These are phyloP conservation scores for Sebastes matsubarae DNA, from an alignment of 2,797 vertebrate species.

Conservation along the genomic window DNA sequence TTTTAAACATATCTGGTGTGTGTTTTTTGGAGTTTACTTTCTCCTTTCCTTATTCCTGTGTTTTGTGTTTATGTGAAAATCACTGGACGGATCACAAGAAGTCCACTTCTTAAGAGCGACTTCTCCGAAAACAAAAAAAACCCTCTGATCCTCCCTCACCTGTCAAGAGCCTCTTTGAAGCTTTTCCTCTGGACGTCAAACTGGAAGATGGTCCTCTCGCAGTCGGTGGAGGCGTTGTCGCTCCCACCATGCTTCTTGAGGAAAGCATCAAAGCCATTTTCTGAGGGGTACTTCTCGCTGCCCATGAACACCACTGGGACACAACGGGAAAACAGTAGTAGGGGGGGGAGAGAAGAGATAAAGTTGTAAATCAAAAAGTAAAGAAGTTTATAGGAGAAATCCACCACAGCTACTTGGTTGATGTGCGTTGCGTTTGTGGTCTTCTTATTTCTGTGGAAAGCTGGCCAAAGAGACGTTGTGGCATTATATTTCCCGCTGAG, in stretches of 20 bases:
- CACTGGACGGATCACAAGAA: constrained; percentile 11
- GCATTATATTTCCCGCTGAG: constrained; percentile 16
- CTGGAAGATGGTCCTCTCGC: constrained; percentile 94
- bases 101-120: constrained; percentile 12
- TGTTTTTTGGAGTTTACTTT: background rate
- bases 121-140: constrained; percentile 6
- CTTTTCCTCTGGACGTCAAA: constrained; percentile 95
- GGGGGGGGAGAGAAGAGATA: background rate
- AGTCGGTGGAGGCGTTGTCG: constrained; percentile 96
- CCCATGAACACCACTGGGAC: constrained; percentile 97
- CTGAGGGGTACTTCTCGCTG: constrained; percentile 95
- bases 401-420: background rate
- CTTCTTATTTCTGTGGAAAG: constrained; percentile 22
- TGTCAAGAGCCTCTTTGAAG: constrained; percentile 95
- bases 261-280: constrained; percentile 96
- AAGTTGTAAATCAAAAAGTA: background rate
- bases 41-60: background rate
- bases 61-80: constrained; percentile 38
- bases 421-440: background rate
- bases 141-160: constrained; percentile 78
- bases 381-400: constrained; percentile 4
- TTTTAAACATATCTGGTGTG: background rate
- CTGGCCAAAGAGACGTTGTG: constrained; percentile 11
- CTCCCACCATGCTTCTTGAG: constrained; percentile 96
- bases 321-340: background rate